Evolutionary conservation across 1,140 invertebrate species (phyloP), one percentile per base, ranked within the genome.

Genomic region (Amyelois transitella): DNA sequence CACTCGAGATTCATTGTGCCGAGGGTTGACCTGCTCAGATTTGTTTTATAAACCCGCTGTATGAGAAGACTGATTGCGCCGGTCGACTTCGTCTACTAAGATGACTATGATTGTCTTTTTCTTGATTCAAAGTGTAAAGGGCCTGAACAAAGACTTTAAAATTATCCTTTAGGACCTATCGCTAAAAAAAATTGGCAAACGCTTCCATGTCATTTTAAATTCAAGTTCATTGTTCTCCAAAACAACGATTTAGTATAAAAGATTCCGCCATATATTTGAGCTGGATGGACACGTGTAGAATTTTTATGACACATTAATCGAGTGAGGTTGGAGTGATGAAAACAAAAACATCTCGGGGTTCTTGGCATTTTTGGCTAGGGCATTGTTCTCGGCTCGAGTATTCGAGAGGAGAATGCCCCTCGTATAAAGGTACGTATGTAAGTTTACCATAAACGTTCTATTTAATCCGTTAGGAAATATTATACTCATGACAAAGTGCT

Each of bases 231-330:
- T 78, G 81, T 76, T 75, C 60, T 43, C 51, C 72, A 66, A 66
- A 66, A 69, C 58, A 56, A 18, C 43, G 58, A 48, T 59, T 61
- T 69, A 83, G 73, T 67, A n/a, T n/a, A n/a, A n/a, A n/a, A 82
- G 81, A 80, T 83, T 81, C 81, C 81, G 81, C 72, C 75, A 77
- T 73, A 82, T 70, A 81, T 76, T 68, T 63, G 17, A 10, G 18
- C 21, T 21, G 56, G 52, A 53, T 64, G 62, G 60, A 80, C 80
- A 77, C 60, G 75, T 50, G 28, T 74, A 68, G 84, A 87, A 87
- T 87, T 82, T 82, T 82, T 78, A 86, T 82, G 75, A 58, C 62
- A 58, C 62, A 78, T 86, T 85, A 79, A 72, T 79, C 75, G 75
- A 58, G 43, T 59, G 60, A 54, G 58, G 60, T 62, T 65, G 52